Base-by-base conservation (phyloP, 1,140 invertebrate genomes). In the Lasioglossum baleicum region DNA sequence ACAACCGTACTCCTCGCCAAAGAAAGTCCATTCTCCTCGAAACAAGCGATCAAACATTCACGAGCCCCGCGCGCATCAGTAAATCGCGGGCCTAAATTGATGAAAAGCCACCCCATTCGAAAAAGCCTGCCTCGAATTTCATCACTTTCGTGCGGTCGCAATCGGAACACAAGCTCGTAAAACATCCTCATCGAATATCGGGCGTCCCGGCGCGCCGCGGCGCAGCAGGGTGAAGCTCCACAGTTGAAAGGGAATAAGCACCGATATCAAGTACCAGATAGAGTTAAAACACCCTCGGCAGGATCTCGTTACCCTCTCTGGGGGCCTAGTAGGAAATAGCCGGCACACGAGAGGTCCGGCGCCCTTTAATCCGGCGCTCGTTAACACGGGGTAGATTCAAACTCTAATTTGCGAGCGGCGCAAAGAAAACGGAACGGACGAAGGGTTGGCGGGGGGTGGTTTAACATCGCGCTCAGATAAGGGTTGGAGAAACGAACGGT, bases 341-440 rank as follows among this genome's bases (percentile, higher is more conserved):
- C 73, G 73, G 35, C 51, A 15, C 17, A 5, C 13, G 44, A 8
- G n/a, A 11, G 44, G 65, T 44, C 65, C 65, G 20, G 22, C 44
- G 44, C 64, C 74, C 64, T 75, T 68, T 68, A 75, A 58, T 68
- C 64, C 74, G 51, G n/a, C 31, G 35, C 65, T 75, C 74, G 74
- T 75, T 75, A 75, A 75, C 74, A 64, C 65, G 64, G 44, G 40
- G 51, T 48, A 58, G 65, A 75, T 58, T 48, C 64, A 68, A 58
- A 60, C 35, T 75, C 74, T 65, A 75, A 75, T 75, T 75, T 75
- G 75, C 66, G 75, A 70, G 56, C 75, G 66, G 66, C 26, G 66
- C 56, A 22, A 77, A 63, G 67, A 63, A 40, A 77, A 63, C 53
- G 44, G 74, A 70, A 60, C 44, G 17, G 31, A 11, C 7, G 7